A percentile compares a stretch with the other conserved stretches of the same genome.
Evolutionary conservation across 2,888 invertebrate species (phyloP).

Genomic region (Morpho achilles): DNA sequence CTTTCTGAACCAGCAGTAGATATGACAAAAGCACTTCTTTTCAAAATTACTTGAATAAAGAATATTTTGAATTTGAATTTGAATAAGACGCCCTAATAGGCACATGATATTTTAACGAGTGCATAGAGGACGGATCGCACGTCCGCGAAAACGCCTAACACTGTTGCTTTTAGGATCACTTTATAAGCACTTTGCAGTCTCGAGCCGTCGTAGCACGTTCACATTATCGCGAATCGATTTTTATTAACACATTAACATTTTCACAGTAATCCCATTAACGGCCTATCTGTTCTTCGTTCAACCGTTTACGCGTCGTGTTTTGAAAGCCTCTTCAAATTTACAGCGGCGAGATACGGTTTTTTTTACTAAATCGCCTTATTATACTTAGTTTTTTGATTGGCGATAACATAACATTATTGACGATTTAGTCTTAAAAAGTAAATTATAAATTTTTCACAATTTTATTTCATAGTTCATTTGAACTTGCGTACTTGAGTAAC

Average conservation of each 20-base stretch:
- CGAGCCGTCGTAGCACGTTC: constrained; percentile 30
- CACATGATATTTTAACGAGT: constrained; percentile 35
- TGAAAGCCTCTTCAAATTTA: neutral
- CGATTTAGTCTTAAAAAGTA: too few relatives aligned
- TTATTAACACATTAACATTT: constrained; percentile 14
- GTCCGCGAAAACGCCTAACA: constrained; percentile 34
- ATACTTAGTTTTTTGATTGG: too few relatives aligned
- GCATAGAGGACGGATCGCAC: constrained; percentile 38
- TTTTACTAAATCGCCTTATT: too few relatives aligned
- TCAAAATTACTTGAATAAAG: too few relatives aligned
- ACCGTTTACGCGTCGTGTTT: constrained; percentile 1
- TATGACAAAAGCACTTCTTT: constrained; percentile 3
- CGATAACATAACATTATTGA: too few relatives aligned
- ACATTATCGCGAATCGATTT: constrained; percentile 22
- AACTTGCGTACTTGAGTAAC: too few relatives aligned
- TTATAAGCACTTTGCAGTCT: constrained; percentile 58
- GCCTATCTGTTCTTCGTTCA: neutral
- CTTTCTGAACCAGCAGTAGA: neutral
- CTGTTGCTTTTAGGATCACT: constrained; percentile 39
- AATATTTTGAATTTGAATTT: too few relatives aligned
- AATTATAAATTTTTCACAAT: too few relatives aligned
- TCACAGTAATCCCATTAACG: constrained; percentile 1
- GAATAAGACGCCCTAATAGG: constrained; percentile 21
- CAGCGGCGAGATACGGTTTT: too few relatives aligned
- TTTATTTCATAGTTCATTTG: too few relatives aligned